Evolutionary conservation across 2,888 invertebrate species (phyloP), one percentile per base, ranked within the genome.

Genomic region (Acanthosepion esculentum): DNA sequence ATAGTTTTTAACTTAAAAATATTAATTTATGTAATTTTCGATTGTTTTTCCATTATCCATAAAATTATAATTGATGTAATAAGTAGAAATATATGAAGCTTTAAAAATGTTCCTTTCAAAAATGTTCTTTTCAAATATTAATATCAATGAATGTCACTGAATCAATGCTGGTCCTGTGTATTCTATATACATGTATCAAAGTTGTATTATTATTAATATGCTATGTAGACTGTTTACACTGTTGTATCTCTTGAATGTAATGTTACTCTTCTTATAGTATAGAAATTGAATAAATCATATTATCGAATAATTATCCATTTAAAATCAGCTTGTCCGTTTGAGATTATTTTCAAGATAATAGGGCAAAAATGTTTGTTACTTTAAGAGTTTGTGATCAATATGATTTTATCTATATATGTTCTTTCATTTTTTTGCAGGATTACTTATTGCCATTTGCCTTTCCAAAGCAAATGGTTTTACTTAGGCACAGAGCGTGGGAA

Each of bases 401-500:
- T 55, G 59, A 55, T 94, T 94, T 94, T 50, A 50, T 59, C 64
- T 48, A 12, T 93, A 41, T 94, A 78, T 94, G 94, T 94, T 94
- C 92, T 92, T 26, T 94, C 94, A 92, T 92, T 94, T 93, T 95
- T 94, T 97, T 97, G 94, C 96, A 99, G 99, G 98, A 99, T 99
- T 97, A 99, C 99, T 95, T 99, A 98, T 98, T 98, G 99, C 97
- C 98, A 99, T 98, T 98, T 99, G 97, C 99, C 99, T 95, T 98
- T 99, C 97, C 99, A 99, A 98, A 99, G 99, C 97, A 99, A 99
- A 98, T 99, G 99, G 99, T 98, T 99, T 97, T 99, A 99, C 98
- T 98, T 99, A 96, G 99, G 99, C 96, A 99, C 99, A 95, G 99
- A 99, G 98, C 98, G 99, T 96, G 99, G 99, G 96, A 99, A 99